phyloP scores from a whole-genome alignment of 2,888 invertebrate genomes.

The Eupithecia subfuscata region DNA sequence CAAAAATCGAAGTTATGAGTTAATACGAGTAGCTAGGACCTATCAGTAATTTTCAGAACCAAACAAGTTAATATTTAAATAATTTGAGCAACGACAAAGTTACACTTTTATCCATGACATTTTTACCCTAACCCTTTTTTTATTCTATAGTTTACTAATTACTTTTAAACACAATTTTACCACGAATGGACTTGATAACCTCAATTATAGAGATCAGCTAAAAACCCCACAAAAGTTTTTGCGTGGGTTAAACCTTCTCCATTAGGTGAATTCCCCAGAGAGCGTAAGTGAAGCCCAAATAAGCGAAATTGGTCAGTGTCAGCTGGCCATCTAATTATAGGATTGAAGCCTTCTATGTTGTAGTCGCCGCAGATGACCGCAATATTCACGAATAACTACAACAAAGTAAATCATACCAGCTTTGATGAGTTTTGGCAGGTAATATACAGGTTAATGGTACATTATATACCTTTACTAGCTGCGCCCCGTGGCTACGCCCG shows the following conservation, averaged over 20 bases:
- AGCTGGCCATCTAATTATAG: conserved; percentile 3
- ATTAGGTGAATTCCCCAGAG: neutral
- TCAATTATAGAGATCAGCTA: neutral
- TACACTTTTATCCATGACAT: too few species aligned
- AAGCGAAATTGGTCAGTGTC: conserved; percentile 1
- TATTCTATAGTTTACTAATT: neutral
- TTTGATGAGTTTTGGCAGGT: neutral
- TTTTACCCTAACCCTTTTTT: too few species aligned
- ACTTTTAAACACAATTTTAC: neutral
- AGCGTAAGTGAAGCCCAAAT: neutral
- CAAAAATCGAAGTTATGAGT: neutral
- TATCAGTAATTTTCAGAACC: neutral
- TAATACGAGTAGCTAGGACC: neutral
- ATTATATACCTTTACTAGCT: too few species aligned
- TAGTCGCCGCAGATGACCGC: neutral
- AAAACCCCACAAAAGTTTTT: neutral
- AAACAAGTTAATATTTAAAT: neutral
- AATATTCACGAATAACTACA: neutral
- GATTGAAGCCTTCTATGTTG: neutral
- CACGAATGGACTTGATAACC: neutral
- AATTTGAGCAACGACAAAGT: too few species aligned
- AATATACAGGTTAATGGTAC: too few species aligned
- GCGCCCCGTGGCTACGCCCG: too few species aligned
- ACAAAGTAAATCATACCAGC: neutral
- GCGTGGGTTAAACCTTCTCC: neutral